phyloP scores from a whole-genome alignment of 92 coral and sea anemone species.

The Pocillopora meandrina region DNA sequence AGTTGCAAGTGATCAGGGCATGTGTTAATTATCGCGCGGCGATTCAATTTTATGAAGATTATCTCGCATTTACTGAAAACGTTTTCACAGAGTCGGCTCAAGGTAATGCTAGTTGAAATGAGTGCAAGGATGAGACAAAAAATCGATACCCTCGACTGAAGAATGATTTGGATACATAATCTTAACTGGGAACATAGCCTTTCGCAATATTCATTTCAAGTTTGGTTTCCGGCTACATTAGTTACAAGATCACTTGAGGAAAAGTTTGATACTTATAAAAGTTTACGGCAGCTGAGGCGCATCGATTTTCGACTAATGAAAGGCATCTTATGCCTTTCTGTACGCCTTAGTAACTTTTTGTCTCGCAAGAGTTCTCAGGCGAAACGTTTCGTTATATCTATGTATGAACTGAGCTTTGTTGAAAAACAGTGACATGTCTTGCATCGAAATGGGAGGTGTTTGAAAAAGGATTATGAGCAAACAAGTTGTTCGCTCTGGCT shows the following conservation, averaged over 20 bases:
- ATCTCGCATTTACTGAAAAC: too few species aligned
- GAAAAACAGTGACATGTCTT: too few species aligned
- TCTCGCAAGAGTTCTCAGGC: too few species aligned
- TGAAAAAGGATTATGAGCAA: too few species aligned
- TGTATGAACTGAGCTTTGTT: too few species aligned
- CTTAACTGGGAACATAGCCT: not conserved
- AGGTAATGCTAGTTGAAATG: not conserved
- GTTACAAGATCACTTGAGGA: not conserved
- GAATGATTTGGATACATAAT: not conserved
- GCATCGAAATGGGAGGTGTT: too few species aligned
- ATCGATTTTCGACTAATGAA: not conserved
- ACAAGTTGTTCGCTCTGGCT: too few species aligned
- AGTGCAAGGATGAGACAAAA: not conserved
- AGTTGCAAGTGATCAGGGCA: not conserved
- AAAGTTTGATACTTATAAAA: too few species aligned
- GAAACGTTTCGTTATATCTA: too few species aligned
- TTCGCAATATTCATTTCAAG: not conserved
- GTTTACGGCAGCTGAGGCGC: not conserved
- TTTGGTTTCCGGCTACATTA: slow-evolving; percentile 15
- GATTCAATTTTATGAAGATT: not conserved
- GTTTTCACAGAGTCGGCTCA: not conserved
- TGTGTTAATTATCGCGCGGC: not conserved
- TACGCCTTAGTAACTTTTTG: not conserved
- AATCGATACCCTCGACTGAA: not conserved
- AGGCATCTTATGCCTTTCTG: not conserved